These are phyloP conservation scores for Ecdyonurus torrentis DNA, from an alignment of 2,888 invertebrate species.

Conservation along the genomic window DNA sequence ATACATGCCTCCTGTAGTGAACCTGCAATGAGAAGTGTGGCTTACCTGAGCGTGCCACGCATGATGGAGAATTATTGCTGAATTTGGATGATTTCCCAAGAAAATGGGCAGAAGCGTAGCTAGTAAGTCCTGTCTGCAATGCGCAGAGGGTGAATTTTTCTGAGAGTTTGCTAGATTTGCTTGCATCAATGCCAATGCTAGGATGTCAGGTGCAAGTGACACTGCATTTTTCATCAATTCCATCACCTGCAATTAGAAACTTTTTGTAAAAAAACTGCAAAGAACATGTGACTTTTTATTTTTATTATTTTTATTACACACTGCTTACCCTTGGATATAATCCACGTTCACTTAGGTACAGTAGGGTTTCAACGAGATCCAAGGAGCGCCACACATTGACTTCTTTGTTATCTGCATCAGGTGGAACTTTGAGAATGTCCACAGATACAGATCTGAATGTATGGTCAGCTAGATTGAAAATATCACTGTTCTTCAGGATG, in stretches of 20 bases:
- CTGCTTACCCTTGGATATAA: constrained; percentile 65
- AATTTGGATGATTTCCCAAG: constrained; percentile 89
- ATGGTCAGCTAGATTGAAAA: constrained; percentile 88
- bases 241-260: constrained; percentile 2
- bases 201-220: constrained; percentile 86
- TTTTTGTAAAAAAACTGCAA: background rate
- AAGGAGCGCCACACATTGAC: constrained; percentile 85
- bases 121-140: constrained; percentile 70
- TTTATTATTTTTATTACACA: no score
- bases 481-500: constrained; percentile 77
- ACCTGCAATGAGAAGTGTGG: background rate
- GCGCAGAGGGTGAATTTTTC: constrained; percentile 44
- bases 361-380: constrained; percentile 73
- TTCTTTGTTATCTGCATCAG: constrained; percentile 90
- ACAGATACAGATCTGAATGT: constrained; percentile 73
- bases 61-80: constrained; percentile 87
- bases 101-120: constrained; percentile 82
- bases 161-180: constrained; percentile 27
- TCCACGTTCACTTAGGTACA: constrained; percentile 76
- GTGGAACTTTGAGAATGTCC: constrained; percentile 81
- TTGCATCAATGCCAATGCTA: constrained; percentile 77
- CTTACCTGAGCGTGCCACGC: constrained; percentile 71
- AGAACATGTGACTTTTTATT: no score
- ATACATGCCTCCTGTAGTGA: background rate
- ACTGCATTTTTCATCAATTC: constrained; percentile 86